phyloP scores from a whole-genome alignment of 2,113 vertebrate species.

The Panthera tigris region DNA sequence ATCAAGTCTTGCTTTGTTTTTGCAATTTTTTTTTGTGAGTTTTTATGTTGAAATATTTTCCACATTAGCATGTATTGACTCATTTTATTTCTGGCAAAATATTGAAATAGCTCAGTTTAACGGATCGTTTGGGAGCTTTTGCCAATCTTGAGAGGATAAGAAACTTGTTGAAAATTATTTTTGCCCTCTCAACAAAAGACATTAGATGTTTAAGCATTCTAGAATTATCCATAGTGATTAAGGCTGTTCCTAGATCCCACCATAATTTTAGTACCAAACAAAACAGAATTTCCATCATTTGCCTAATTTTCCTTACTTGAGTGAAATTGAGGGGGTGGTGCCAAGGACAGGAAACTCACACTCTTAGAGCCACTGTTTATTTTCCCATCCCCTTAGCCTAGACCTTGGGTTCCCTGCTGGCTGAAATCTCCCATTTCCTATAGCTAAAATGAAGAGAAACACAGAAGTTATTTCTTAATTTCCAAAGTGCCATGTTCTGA shows the following conservation, averaged over 20 bases:
- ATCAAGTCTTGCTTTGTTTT: constrained; percentile 43
- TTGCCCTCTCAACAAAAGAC: not conserved
- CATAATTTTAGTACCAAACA: not conserved
- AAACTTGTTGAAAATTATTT: not conserved
- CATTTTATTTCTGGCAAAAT: constrained; percentile 1
- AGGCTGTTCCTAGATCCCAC: not conserved
- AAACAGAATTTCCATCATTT: not conserved
- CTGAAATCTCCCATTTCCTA: not conserved
- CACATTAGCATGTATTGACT: not conserved
- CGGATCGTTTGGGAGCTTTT: constrained; percentile 2
- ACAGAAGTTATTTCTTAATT: not conserved
- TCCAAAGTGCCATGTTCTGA: not conserved
- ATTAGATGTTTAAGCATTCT: not conserved
- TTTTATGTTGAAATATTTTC: constrained; percentile 56
- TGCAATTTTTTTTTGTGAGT: not conserved
- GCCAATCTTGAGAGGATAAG: not conserved
- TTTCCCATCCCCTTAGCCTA: not conserved
- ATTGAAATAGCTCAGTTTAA: not conserved
- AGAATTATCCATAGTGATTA: not conserved
- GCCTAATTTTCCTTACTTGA: not conserved
- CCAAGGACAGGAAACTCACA: not conserved
- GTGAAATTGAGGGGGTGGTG: not conserved
- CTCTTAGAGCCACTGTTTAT: not conserved
- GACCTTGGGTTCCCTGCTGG: not conserved
- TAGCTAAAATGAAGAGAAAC: not conserved